A percentile compares a stretch with the other conserved stretches of the same genome.
Conservation (phyloP, 2,888 invertebrate genomes). For the Gonocerus acuteangulatus region DNA sequence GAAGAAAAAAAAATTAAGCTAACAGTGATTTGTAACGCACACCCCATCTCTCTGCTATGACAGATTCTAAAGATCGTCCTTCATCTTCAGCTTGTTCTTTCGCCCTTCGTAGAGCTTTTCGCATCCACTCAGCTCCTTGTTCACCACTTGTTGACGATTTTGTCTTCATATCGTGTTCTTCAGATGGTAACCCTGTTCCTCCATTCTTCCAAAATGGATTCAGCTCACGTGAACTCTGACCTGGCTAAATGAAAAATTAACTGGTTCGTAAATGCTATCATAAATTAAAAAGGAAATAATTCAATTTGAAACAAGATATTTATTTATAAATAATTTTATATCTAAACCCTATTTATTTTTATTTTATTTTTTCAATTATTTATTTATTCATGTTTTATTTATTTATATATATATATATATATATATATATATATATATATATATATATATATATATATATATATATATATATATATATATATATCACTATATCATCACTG, state of each 20-base stretch:
- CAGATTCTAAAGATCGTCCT: slow-evolving; percentile 48
- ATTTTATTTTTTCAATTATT: not conserved
- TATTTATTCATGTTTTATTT: too few species aligned
- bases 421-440: too few species aligned
- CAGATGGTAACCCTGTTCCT: slow-evolving; percentile 69
- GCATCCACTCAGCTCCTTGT: slow-evolving; percentile 50
- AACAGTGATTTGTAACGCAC: too few species aligned
- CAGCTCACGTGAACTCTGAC: slow-evolving; percentile 65
- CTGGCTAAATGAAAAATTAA: slow-evolving; percentile 41
- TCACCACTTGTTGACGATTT: slow-evolving; percentile 44
- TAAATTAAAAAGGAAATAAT: too few species aligned
- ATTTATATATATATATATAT: too few species aligned
- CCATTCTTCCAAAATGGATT: slow-evolving; percentile 91
- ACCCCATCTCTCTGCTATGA: slow-evolving; percentile 54
- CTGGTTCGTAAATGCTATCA: too few species aligned
- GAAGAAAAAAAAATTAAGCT: too few species aligned
- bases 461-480: too few species aligned
- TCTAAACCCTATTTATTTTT: not conserved
- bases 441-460: too few species aligned
- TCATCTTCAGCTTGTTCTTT: slow-evolving; percentile 50
- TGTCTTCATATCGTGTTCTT: not conserved
- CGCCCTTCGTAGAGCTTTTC: slow-evolving; percentile 49
- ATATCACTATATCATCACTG: too few species aligned
- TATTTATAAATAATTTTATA: not conserved
- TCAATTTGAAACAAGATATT: not conserved